These are phyloP conservation scores for Pararge aegeria DNA, from an alignment of 1,140 invertebrate genomes.

Conservation along the genomic window DNA sequence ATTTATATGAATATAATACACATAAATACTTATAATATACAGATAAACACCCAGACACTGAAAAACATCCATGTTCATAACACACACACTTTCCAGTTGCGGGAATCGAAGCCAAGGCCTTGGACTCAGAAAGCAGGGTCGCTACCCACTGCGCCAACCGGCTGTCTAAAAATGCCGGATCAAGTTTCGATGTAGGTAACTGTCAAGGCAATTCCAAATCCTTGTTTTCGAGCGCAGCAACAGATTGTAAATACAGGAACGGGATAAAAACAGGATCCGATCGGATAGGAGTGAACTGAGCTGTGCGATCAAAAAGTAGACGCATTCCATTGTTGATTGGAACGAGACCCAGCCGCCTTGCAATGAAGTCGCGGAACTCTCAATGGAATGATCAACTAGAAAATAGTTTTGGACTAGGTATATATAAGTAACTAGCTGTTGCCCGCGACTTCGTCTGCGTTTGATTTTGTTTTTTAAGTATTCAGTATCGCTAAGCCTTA, in stretches of 20 bases:
- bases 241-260: constrained; percentile 27
- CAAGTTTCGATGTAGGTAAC: constrained; percentile 14
- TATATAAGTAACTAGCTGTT: not conserved
- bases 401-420: constrained; percentile 42
- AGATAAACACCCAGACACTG: too few species aligned
- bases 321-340: constrained; percentile 72
- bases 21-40: too few species aligned
- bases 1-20: too few species aligned
- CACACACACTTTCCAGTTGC: too few species aligned
- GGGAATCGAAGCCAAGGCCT: too few species aligned
- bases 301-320: constrained; percentile 55
- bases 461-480: too few species aligned
- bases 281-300: constrained; percentile 30
- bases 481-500: too few species aligned
- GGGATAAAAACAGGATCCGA: constrained; percentile 57
- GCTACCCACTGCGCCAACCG: too few species aligned
- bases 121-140: too few species aligned
- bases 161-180: too few species aligned
- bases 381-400: constrained; percentile 7
- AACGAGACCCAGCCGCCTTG: constrained; percentile 53
- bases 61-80: too few species aligned
- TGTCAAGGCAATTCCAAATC: constrained; percentile 36
- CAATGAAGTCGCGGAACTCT: constrained; percentile 32
- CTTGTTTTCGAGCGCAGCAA: constrained; percentile 40
- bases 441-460: too few species aligned